phyloP scores from a whole-genome alignment of 2,113 vertebrate genomes.

The Rattus rattus region DNA sequence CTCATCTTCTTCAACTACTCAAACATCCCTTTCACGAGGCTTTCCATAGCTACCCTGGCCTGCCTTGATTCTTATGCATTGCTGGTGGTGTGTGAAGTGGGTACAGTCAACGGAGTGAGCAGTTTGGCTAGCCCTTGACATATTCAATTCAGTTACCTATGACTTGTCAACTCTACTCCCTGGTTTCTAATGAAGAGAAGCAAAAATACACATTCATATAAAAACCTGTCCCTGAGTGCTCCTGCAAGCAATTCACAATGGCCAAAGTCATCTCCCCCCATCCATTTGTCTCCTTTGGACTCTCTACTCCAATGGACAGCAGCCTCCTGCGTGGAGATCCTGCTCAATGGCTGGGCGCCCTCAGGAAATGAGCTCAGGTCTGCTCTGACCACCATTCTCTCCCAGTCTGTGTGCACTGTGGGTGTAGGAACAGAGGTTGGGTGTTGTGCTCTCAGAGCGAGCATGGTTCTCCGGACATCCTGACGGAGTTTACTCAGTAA shows the following conservation, averaged over 20 bases:
- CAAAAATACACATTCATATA: background rate
- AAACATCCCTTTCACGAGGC: background rate
- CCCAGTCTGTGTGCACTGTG: background rate
- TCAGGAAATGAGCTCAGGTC: background rate
- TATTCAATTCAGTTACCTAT: background rate
- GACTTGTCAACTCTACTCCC: too few relatives aligned
- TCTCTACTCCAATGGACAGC: background rate
- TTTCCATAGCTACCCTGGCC: background rate
- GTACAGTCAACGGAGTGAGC: too few relatives aligned
- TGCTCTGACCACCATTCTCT: background rate
- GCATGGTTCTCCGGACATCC: background rate
- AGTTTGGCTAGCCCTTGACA: background rate
- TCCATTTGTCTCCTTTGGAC: background rate
- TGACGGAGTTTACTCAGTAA: background rate
- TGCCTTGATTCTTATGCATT: background rate
- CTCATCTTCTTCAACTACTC: background rate
- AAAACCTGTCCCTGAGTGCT: background rate
- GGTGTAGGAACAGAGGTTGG: background rate
- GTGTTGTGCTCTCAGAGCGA: background rate
- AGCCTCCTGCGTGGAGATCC: background rate
- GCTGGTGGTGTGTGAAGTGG: background rate
- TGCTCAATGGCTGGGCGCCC: background rate
- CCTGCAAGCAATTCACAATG: too few relatives aligned
- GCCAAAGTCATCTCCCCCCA: too few relatives aligned
- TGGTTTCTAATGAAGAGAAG: background rate